These are phyloP conservation scores for Stercorarius parasiticus DNA, from an alignment of 2,113 vertebrate genomes.

Conservation along the genomic window DNA sequence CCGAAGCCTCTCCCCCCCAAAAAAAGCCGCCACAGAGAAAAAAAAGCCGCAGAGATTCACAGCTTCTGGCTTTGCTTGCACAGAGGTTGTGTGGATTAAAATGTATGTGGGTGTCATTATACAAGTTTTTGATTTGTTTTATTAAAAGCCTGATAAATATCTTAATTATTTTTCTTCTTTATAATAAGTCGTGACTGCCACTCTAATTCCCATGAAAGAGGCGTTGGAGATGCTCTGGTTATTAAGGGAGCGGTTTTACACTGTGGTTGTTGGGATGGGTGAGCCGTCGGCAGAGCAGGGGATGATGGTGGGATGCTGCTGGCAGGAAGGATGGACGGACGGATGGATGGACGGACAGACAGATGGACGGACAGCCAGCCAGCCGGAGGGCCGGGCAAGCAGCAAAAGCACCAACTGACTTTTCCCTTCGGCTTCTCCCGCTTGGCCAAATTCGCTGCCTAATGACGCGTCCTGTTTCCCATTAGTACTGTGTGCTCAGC, in stretches of 20 bases:
- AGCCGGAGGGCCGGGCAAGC: rapidly evolving
- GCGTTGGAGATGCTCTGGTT: rapidly evolving
- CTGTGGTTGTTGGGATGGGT: rapidly evolving
- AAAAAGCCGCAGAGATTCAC: neutral
- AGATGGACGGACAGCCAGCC: rapidly evolving
- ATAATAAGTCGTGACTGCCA: rapidly evolving
- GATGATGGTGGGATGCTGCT: neutral
- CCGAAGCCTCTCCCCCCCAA: neutral
- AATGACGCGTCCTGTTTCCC: constrained; percentile 73
- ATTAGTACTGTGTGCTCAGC: constrained; percentile 83
- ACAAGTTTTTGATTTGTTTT: neutral
- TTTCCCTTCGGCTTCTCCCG: rapidly evolving
- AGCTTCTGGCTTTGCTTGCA: neutral
- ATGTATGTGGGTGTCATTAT: rapidly evolving
- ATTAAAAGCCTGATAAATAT: neutral
- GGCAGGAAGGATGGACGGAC: neutral
- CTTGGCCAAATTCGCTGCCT: constrained; percentile 43
- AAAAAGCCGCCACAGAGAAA: neutral
- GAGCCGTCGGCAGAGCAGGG: neutral
- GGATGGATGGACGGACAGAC: neutral
- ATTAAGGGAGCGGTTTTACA: rapidly evolving
- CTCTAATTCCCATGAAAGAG: rapidly evolving
- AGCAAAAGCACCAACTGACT: rapidly evolving
- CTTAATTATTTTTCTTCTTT: neutral
- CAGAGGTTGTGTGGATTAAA: neutral